A percentile compares a stretch with the other conserved stretches of the same genome.
Conservation (phyloP, 2,797 vertebrate species). For the Columba guinea region DNA sequence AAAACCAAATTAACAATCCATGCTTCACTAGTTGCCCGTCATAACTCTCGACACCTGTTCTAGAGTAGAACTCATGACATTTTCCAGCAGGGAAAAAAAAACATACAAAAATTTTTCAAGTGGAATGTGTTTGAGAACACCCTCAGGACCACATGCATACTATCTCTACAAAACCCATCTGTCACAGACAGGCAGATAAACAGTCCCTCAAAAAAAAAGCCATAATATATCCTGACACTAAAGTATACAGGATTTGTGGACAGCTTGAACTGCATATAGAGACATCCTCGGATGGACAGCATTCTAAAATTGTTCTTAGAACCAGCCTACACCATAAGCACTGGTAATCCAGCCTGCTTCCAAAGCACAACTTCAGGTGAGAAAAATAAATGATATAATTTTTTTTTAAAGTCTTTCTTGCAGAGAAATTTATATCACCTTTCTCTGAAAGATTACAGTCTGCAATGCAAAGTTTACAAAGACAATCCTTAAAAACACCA, state of each 20-base stretch:
- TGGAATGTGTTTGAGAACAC: not conserved
- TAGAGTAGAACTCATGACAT: not conserved
- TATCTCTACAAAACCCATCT: not conserved
- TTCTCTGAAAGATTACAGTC: not conserved
- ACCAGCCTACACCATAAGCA: rapidly evolving
- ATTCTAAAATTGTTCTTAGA: not conserved
- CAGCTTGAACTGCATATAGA: not conserved
- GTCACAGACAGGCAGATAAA: not conserved
- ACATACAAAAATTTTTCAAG: not conserved
- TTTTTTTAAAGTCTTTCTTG: not conserved
- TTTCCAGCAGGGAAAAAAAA: rapidly evolving
- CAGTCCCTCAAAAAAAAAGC: not conserved
- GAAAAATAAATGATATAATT: not conserved
- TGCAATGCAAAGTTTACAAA: not conserved
- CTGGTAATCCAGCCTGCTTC: not conserved
- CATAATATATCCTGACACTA: not conserved
- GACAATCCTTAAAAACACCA: not conserved
- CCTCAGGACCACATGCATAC: not conserved
- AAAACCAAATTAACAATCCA: not conserved
- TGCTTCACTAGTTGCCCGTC: not conserved
- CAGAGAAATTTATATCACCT: not conserved
- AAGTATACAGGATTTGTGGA: not conserved
- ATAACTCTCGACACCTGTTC: not conserved
- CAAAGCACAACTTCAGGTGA: not conserved
- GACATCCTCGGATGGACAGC: not conserved